Evolutionary conservation across 2,797 vertebrate species (phyloP).

Genomic region (Synanceia verrucosa): DNA sequence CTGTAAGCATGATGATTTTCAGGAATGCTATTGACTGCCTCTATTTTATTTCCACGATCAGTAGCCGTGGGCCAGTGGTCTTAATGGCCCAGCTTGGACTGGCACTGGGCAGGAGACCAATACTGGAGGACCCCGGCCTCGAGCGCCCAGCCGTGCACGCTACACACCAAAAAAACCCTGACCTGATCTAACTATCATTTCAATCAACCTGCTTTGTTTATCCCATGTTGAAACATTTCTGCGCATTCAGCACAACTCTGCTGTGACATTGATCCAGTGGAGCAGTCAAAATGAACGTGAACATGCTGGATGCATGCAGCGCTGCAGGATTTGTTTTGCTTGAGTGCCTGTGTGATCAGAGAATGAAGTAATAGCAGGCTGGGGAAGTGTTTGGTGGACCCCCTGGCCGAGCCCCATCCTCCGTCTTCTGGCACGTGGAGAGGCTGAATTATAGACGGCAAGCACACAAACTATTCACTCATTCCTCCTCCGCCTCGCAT

Average conservation of each 20-base stretch:
- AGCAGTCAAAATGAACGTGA: constrained; percentile 23
- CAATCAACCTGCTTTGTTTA: constrained; percentile 23
- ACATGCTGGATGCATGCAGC: constrained; percentile 13
- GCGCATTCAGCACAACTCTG: background rate
- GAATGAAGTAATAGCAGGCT: constrained; percentile 65
- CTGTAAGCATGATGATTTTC: constrained; percentile 23
- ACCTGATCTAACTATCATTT: constrained; percentile 29
- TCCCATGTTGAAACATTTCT: constrained; percentile 2
- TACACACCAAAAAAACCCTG: constrained; percentile 2
- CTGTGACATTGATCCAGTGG: constrained; percentile 24
- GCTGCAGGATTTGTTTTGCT: constrained; percentile 47
- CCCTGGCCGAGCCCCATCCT: constrained; percentile 51
- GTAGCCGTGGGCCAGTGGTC: constrained; percentile 10
- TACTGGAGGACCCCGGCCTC: constrained; percentile 20
- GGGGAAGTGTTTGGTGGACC: constrained; percentile 52
- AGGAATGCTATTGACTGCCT: constrained; percentile 36
- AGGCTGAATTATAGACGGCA: constrained; percentile 72
- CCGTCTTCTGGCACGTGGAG: constrained; percentile 59
- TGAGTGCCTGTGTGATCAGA: constrained; percentile 49
- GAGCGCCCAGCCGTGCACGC: constrained; percentile 4
- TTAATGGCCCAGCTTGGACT: constrained; percentile 43
- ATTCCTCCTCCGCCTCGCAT: constrained; percentile 47
- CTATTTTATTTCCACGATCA: constrained; percentile 15
- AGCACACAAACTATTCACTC: constrained; percentile 61
- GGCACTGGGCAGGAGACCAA: constrained; percentile 28